Evolutionary conservation across 2,113 vertebrate genomes (phyloP).

Genomic region (Hyperopisus bebe): DNA sequence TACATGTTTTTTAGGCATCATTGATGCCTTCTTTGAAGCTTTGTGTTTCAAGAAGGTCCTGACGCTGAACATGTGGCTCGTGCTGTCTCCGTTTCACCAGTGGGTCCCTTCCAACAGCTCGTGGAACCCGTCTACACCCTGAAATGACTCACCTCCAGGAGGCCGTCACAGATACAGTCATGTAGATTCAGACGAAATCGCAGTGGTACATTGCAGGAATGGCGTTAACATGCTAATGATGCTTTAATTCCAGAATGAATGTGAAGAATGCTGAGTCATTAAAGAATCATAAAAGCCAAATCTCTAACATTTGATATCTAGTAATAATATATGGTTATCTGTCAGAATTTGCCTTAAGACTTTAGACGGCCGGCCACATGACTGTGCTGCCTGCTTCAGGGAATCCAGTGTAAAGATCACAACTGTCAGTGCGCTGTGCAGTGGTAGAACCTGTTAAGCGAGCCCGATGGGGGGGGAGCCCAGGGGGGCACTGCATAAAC

Average conservation of each 20-base stretch:
- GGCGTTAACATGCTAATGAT: neutral
- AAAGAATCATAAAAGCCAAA: neutral
- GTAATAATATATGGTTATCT: neutral
- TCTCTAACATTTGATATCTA: neutral
- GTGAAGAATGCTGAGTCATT: neutral
- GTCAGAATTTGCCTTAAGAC: neutral
- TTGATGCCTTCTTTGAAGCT: neutral
- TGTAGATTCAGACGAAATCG: neutral
- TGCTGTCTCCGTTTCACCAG: neutral
- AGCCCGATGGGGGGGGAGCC: neutral
- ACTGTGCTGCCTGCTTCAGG: neutral
- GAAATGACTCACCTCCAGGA: neutral
- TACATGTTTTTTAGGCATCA: neutral
- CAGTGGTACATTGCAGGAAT: neutral
- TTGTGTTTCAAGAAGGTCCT: neutral
- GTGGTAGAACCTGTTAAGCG: neutral
- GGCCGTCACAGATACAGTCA: neutral
- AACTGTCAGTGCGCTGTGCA: neutral
- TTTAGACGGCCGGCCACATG: neutral
- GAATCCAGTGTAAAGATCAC: neutral
- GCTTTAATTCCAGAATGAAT: neutral
- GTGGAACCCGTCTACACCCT: neutral
- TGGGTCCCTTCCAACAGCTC: neutral
- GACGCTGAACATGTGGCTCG: neutral
- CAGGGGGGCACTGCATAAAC: neutral